Percentiles rank a stretch among this genome's conserved stretches.
Conservation (phyloP, 2,888 invertebrate genomes). For the Caenorhabditis drosophilae region DNA sequence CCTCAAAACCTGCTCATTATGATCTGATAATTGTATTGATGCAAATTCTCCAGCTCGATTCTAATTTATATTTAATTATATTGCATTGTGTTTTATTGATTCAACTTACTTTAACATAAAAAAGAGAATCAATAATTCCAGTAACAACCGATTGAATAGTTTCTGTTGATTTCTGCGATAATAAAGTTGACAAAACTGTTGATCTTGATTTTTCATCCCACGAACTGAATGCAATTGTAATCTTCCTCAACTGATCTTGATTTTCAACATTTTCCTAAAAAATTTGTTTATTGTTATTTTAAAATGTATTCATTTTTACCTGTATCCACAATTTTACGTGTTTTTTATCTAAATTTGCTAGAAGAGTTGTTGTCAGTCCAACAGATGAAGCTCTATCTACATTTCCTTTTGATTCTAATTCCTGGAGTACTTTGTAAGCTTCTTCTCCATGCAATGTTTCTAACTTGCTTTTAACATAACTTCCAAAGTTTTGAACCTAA, state of each 20-base stretch:
- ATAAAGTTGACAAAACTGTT: constrained; percentile 1
- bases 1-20: constrained; percentile 42
- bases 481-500: constrained; percentile 30
- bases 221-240: constrained; percentile 18
- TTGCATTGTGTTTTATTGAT: neutral
- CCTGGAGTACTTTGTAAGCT: constrained; percentile 20
- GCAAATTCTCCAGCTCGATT: constrained; percentile 50
- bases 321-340: constrained; percentile 29
- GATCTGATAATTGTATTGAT: constrained; percentile 40
- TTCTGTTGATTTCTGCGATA: constrained; percentile 23
- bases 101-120: constrained; percentile 28
- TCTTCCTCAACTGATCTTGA: constrained; percentile 30
- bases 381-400: constrained; percentile 25
- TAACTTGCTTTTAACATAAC: constrained; percentile 18
- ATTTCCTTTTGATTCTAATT: constrained; percentile 19
- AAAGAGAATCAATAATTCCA: constrained; percentile 26
- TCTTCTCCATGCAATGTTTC: constrained; percentile 19
- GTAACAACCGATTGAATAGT: constrained; percentile 26
- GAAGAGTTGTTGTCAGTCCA: constrained; percentile 12
- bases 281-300: too few relatives aligned
- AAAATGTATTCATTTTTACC: constrained; percentile 6
- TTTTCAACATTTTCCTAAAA: constrained; percentile 24
- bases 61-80: constrained; percentile 7
- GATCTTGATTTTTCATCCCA: constrained; percentile 34
- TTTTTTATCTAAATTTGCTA: constrained; percentile 28